Evolutionary conservation across 1,140 invertebrate genomes (phyloP), one percentile per base, ranked within the genome.

Genomic region (Cydia pomonella): DNA sequence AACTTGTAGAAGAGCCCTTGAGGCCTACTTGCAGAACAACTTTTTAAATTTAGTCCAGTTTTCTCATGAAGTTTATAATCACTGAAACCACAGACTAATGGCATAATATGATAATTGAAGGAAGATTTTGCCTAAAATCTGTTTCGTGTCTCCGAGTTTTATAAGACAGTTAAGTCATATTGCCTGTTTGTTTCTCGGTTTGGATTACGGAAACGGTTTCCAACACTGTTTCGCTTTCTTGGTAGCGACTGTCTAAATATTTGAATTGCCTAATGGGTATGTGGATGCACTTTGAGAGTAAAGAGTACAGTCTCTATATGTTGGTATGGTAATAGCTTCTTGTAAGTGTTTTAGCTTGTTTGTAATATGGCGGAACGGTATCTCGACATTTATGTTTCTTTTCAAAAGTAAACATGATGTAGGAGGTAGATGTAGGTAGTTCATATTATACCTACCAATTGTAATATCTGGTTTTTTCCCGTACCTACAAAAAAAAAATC

Each of bases 171-270:
- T 29, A 66, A 66, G 63, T 29, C 41, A 44, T 16, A 44, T 16
- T 0, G 41, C 16, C 12, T 44, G 41, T 44, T 44, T 44, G 41
- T 44, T 44, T 44, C 9, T 16, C 13, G 41, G 41, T 44, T 16
- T 44, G 0, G 12, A 16, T 44, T 44, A 44, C 41, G 41, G 41
- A 73, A 75, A 66, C 74, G 50, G 75, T 44, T 66, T 13, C 59
- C 25, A 41, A 79, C 80, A 80, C 23, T 72, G 79, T 72, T 80
- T 79, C 53, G 80, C 81, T 85, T 80, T 82, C 77, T 80, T 81
- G 77, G 73, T 44, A 59, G 59, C 62, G 53, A 75, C 76, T 80
- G 82, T 84, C 78, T 86, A 88, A 89, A 88, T 87, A 86, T 87
- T 88, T 86, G 78, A 79, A 33, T 81, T 78, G 74, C 76, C 77